Evolutionary conservation across 2,888 invertebrate genomes (phyloP), one percentile per base, ranked within the genome.

Genomic region (Heteromurus nitidus): DNA sequence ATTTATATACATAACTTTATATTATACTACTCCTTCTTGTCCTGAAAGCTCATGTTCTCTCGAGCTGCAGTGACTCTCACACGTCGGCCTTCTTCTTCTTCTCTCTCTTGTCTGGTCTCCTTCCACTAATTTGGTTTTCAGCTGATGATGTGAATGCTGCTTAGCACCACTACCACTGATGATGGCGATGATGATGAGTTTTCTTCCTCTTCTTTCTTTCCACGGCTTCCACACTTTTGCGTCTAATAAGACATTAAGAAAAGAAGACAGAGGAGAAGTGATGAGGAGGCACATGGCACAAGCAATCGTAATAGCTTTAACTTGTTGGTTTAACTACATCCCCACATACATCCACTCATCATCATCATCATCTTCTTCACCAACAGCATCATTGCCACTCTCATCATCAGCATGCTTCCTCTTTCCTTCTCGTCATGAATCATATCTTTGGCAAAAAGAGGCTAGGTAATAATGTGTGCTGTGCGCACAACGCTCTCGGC

Each of bases 171-270:
- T 69, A 36, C n/a, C 55, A 24, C 20, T 69, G 50, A 55, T 65
- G 42, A 20, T 36, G 36, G 18, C 36, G 69, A 55, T 24, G 55
- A 69, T 69, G 69, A 69, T 53, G 67, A 69, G 69, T 53, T 69
- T 69, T 69, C 55, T 53, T 53, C 53, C 53, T 69, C 55, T 53
- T 20, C 69, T 22, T 69, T 67, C 44, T 67, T 50, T 28, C 44
- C 65, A 44, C 50, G 22, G 50, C 50, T 36, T 36, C 20, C 62
- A 9, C 22, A 20, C n/a, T 60, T 67, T 53, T 36, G 22, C 53
- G 26, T 47, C 67, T 68, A 68, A 68, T 50, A 68, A 68, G 67
- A 68, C 67, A 68, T 68, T 68, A 68, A 68, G 28, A 44, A 68
- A 68, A 68, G 22, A 18, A 50, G n/a, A 50, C 67, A 69, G 22